phyloP scores from a whole-genome alignment of 2,797 vertebrate species.

The Enteromius unitaeniatus region DNA sequence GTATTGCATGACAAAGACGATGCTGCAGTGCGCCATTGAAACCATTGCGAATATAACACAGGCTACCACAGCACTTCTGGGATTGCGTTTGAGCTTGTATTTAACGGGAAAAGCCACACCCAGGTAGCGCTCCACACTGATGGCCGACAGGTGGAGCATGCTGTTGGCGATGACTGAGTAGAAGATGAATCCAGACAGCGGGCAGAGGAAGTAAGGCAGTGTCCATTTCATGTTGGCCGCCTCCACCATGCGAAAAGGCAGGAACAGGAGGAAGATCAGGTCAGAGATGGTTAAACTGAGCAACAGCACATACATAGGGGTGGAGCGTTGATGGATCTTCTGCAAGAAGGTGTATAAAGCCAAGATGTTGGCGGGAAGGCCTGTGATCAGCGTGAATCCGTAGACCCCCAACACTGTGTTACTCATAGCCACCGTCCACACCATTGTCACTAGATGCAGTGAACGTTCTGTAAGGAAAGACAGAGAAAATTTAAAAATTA shows the following conservation, averaged over 20 bases:
- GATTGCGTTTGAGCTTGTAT: constrained; percentile 64
- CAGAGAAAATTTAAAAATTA: neutral
- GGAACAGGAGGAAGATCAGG: constrained; percentile 66
- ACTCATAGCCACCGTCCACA: constrained; percentile 28
- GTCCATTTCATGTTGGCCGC: constrained; percentile 60
- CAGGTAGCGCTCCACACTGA: constrained; percentile 71
- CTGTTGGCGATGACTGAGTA: constrained; percentile 71
- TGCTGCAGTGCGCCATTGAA: constrained; percentile 63
- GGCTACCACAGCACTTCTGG: constrained; percentile 56
- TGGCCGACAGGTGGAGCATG: constrained; percentile 70
- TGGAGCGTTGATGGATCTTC: constrained; percentile 63
- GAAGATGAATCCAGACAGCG: constrained; percentile 67
- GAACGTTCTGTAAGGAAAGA: neutral
- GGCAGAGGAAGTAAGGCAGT: constrained; percentile 66
- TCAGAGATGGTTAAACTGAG: constrained; percentile 63
- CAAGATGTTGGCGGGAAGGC: constrained; percentile 54
- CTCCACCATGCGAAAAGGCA: constrained; percentile 71
- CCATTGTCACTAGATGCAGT: neutral
- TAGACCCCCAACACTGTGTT: constrained; percentile 57
- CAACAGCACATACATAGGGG: constrained; percentile 58
- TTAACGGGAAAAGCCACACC: constrained; percentile 67
- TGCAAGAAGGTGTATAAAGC: constrained; percentile 53
- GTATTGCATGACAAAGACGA: constrained; percentile 66
- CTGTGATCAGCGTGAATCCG: constrained; percentile 59
- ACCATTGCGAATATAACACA: constrained; percentile 60